Evolutionary conservation across 2,797 vertebrate genomes (phyloP).

Genomic region (Microtus agrestis): DNA sequence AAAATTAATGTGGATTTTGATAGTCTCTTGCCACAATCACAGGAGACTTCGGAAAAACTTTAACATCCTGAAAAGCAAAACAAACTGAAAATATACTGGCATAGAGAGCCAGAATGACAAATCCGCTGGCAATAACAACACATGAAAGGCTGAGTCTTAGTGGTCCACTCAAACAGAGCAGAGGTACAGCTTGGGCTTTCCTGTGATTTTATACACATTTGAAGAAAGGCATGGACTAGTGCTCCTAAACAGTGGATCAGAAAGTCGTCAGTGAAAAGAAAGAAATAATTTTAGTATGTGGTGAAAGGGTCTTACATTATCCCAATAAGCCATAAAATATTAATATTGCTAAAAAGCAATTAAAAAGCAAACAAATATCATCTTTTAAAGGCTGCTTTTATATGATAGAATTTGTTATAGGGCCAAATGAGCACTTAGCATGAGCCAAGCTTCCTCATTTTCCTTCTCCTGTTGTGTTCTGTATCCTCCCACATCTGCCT

Average conservation of each 20-base stretch:
- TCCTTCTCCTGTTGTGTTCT: background rate
- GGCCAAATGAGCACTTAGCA: background rate
- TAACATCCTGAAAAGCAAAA: background rate
- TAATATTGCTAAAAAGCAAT: conserved; percentile 26
- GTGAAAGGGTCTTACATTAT: background rate
- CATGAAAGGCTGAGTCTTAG: background rate
- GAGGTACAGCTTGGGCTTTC: background rate
- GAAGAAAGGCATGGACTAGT: background rate
- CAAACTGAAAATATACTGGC: background rate
- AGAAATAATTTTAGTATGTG: conserved; percentile 17
- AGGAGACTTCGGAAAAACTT: background rate
- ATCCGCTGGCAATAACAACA: background rate
- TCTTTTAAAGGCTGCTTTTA: background rate
- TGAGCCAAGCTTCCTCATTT: background rate
- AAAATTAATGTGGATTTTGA: background rate
- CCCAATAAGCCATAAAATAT: conserved; percentile 14
- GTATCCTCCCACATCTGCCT: background rate
- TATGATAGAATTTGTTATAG: background rate
- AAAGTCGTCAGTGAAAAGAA: conserved; percentile 11
- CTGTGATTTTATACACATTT: background rate
- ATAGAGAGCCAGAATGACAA: background rate
- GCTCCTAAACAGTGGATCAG: background rate
- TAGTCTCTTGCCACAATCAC: background rate
- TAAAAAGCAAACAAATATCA: conserved; percentile 41
- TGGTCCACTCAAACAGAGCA: background rate